Conservation (phyloP, 2,888 invertebrate species). For the Calameuta idolon region DNA sequence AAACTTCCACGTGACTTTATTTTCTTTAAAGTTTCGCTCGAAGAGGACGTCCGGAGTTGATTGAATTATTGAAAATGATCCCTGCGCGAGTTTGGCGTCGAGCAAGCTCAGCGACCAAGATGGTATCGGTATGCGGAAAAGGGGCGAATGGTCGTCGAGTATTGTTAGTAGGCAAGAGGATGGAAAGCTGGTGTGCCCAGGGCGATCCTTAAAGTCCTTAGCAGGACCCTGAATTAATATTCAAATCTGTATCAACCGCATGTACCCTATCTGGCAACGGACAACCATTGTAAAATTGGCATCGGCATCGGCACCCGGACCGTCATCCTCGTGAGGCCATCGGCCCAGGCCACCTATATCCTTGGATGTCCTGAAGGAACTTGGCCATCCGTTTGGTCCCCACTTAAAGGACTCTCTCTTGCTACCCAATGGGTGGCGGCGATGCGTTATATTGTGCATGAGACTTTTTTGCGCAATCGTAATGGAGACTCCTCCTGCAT, state of each 20-base stretch:
- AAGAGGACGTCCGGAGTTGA: not conserved
- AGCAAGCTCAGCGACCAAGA: not conserved
- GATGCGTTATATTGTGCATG: constrained; percentile 41
- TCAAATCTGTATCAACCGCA: constrained; percentile 57
- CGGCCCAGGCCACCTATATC: constrained; percentile 13
- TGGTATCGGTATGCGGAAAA: not conserved
- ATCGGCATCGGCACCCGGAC: not conserved
- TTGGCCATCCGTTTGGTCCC: constrained; percentile 10
- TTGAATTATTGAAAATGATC: not conserved
- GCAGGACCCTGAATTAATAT: constrained; percentile 58
- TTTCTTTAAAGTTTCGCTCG: not conserved
- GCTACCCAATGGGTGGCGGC: constrained; percentile 14
- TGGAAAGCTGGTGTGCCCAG: not conserved
- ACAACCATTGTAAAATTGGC: constrained; percentile 16
- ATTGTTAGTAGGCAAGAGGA: not conserved
- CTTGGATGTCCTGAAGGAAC: constrained; percentile 15
- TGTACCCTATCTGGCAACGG: constrained; percentile 30
- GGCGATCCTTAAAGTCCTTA: constrained; percentile 26
- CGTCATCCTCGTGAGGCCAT: constrained; percentile 9
- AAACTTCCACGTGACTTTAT: not conserved
- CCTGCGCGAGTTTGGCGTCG: not conserved
- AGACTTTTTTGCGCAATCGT: constrained; percentile 23
- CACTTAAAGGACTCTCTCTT: constrained; percentile 4
- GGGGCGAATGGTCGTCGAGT: not conserved
- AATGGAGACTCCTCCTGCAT: not conserved